These are phyloP conservation scores for Brevimyrus niger DNA, from an alignment of 2,113 vertebrate genomes.

Conservation along the genomic window DNA sequence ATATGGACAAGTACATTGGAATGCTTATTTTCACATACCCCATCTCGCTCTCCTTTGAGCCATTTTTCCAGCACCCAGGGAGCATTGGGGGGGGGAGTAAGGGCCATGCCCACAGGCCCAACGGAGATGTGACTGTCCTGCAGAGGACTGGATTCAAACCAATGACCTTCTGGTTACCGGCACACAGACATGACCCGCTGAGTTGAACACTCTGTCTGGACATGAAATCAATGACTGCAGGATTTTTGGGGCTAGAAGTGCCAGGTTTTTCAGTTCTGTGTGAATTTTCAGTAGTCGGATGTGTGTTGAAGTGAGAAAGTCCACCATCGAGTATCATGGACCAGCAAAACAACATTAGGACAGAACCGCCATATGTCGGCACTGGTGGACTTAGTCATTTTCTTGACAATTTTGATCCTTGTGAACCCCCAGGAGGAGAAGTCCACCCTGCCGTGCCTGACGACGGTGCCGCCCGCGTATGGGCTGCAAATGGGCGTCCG, in stretches of 20 bases:
- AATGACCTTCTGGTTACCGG: background rate
- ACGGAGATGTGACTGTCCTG: background rate
- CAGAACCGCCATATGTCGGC: conserved; percentile 44
- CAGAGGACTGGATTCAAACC: background rate
- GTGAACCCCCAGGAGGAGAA: background rate
- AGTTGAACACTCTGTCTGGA: background rate
- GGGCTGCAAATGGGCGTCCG: background rate
- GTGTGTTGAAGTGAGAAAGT: background rate
- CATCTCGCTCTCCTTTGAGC: background rate
- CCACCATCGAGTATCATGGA: conserved; percentile 23
- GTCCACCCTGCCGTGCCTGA: background rate
- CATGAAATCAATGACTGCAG: background rate
- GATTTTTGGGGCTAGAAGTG: background rate
- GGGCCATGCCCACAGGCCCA: background rate
- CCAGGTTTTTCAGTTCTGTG: background rate
- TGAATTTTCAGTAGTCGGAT: background rate
- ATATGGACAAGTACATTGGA: background rate
- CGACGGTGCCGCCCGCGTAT: background rate
- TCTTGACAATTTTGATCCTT: conserved; percentile 39
- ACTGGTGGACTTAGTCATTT: conserved; percentile 38
- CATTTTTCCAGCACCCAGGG: background rate
- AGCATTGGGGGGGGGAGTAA: background rate
- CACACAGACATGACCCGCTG: background rate
- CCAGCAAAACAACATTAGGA: conserved; percentile 39
- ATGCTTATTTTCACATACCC: background rate